These are phyloP conservation scores for Fundulus diaphanus DNA, from an alignment of 2,797 vertebrate genomes.

Conservation along the genomic window DNA sequence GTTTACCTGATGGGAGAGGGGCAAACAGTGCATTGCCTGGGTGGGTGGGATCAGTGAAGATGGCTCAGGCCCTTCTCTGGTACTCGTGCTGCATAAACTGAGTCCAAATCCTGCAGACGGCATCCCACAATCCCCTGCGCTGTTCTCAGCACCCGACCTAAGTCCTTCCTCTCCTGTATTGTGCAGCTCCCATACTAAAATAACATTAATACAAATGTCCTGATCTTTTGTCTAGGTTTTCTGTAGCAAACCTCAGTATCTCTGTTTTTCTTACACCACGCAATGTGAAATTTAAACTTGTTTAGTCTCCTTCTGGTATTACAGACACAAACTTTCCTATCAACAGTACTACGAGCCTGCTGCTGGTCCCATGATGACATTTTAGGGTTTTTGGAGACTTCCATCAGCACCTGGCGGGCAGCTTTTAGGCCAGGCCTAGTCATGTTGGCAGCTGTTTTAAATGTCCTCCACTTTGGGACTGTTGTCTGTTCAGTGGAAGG, in stretches of 20 bases:
- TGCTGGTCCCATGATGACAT: neutral
- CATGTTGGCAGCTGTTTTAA: neutral
- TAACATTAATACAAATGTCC: neutral
- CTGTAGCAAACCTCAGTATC: neutral
- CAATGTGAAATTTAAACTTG: neutral
- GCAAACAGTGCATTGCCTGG: too few species aligned
- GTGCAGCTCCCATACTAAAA: too few species aligned
- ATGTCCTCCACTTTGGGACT: neutral
- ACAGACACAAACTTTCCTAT: too few species aligned
- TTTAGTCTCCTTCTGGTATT: neutral
- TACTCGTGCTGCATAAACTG: too few species aligned
- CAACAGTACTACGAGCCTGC: neutral
- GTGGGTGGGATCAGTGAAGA: too few species aligned
- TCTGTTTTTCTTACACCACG: neutral
- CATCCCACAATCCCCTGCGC: too few species aligned
- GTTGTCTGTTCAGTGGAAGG: neutral
- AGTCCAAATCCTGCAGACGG: too few species aligned
- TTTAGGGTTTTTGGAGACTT: neutral
- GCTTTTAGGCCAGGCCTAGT: neutral
- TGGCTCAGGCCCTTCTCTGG: too few species aligned
- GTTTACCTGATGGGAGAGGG: too few species aligned
- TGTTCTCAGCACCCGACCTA: too few species aligned
- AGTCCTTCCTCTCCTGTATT: too few species aligned
- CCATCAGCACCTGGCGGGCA: neutral
- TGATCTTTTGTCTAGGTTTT: too few species aligned